phyloP scores from a whole-genome alignment of 1,140 invertebrate genomes.

The Ostrea denselamellosa region DNA sequence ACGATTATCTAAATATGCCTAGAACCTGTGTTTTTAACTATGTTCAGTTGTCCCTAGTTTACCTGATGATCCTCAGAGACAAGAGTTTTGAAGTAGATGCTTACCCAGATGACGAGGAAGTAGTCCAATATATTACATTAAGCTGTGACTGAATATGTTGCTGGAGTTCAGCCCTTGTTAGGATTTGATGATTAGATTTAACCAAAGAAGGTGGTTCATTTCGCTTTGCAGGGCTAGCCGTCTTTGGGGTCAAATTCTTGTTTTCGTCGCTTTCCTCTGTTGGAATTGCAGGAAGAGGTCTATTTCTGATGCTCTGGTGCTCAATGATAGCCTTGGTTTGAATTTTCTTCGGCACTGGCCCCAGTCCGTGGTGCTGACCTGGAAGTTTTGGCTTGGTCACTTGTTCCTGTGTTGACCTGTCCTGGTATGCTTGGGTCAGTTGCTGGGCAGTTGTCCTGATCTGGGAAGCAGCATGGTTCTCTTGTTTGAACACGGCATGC shows the following conservation, averaged over 20 bases:
- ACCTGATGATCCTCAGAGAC: too few relatives aligned
- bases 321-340: conserved; percentile 1
- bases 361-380: not conserved
- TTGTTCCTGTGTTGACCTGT: not conserved
- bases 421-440: not conserved
- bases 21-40: too few relatives aligned
- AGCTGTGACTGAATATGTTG: conserved; percentile 35
- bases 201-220: not conserved
- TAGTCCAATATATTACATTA: conserved; percentile 51
- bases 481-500: not conserved
- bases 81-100: not conserved
- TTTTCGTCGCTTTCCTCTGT: not conserved
- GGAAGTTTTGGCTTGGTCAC: not conserved
- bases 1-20: too few relatives aligned
- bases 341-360: conserved; percentile 10
- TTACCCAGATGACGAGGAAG: conserved; percentile 56
- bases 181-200: not conserved
- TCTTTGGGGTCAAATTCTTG: conserved; percentile 19
- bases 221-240: not conserved
- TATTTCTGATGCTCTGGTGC: conserved; percentile 13
- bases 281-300: not conserved
- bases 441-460: not conserved
- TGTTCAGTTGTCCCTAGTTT: too few relatives aligned
- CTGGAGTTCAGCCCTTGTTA: conserved; percentile 29
- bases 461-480: not conserved